Evolutionary conservation across 2,797 vertebrate species (phyloP).

Genomic region (Mallotus villosus): DNA sequence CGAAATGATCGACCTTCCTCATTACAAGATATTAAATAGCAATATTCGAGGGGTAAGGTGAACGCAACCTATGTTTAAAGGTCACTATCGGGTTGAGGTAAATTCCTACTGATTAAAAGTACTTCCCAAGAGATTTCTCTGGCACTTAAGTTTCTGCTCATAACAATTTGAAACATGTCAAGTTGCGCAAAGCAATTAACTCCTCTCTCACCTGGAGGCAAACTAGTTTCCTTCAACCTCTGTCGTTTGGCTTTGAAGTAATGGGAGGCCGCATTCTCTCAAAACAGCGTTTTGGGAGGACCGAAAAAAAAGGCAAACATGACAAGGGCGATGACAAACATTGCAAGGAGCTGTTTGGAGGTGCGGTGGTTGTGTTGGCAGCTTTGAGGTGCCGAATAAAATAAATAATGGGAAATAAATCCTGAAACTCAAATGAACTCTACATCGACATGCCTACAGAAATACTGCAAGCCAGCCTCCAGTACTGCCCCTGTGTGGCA

Average conservation of each 20-base stretch:
- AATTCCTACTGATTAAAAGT: slow-evolving; percentile 17
- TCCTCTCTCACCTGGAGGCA: slow-evolving; percentile 63
- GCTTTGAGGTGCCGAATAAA: neutral
- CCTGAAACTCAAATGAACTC: neutral
- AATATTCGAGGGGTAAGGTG: no score
- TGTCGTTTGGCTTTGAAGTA: slow-evolving; percentile 73
- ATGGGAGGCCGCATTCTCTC: slow-evolving; percentile 54
- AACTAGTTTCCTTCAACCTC: slow-evolving; percentile 57
- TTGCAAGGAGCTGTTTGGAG: slow-evolving; percentile 14
- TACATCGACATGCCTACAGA: neutral
- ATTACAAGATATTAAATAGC: no score
- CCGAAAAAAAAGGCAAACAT: slow-evolving; percentile 46
- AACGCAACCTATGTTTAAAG: no score
- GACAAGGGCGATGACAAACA: slow-evolving; percentile 61
- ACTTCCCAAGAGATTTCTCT: slow-evolving; percentile 43
- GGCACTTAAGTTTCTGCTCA: slow-evolving; percentile 33
- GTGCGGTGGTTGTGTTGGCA: neutral
- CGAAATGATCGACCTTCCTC: neutral
- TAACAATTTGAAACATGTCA: slow-evolving; percentile 68
- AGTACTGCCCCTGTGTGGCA: neutral
- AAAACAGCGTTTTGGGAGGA: slow-evolving; percentile 48
- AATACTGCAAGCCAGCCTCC: neutral
- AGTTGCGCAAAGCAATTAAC: slow-evolving; percentile 61
- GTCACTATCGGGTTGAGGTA: slow-evolving; percentile 20
- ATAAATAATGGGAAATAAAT: neutral